Percentiles rank a stretch among this genome's conserved stretches.
Conservation (phyloP, 2,797 vertebrate genomes). For the Pseudochirops corinnae region DNA sequence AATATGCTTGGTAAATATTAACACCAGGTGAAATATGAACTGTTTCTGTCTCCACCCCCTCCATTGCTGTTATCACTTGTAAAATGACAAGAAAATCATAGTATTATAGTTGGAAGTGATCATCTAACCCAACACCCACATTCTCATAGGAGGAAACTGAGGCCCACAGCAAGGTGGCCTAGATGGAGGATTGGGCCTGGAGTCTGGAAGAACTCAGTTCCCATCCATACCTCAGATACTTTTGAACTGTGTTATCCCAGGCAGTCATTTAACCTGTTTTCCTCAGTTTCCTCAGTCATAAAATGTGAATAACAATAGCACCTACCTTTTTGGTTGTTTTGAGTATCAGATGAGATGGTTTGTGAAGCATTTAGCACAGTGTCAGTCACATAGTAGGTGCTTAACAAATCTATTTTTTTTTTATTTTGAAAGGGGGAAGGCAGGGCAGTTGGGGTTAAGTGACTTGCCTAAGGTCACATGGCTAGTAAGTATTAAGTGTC, state of each 20-base stretch:
- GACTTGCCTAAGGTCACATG: too few species aligned
- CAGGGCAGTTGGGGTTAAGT: too few species aligned
- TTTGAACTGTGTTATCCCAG: background rate
- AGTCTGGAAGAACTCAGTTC: background rate
- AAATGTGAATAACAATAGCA: background rate
- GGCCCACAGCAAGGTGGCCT: background rate
- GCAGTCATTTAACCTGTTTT: background rate
- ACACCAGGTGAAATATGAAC: background rate
- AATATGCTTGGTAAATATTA: background rate
- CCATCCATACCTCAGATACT: too few species aligned
- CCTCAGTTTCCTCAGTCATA: background rate
- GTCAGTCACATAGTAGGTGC: background rate
- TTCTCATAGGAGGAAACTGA: background rate
- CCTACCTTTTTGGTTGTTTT: background rate
- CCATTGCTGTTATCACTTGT: background rate
- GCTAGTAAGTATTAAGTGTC: too few species aligned
- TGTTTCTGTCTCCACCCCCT: background rate
- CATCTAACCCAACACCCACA: background rate
- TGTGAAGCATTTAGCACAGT: background rate
- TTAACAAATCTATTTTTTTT: background rate
- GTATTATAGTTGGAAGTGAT: background rate
- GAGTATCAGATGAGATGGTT: background rate
- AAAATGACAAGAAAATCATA: background rate
- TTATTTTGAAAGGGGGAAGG: too few species aligned
- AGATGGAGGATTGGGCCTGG: background rate